Percentiles rank a stretch among this genome's conserved stretches.
These are phyloP conservation scores for Plotosus lineatus DNA, from an alignment of 2,113 vertebrate genomes.

Conservation along the genomic window DNA sequence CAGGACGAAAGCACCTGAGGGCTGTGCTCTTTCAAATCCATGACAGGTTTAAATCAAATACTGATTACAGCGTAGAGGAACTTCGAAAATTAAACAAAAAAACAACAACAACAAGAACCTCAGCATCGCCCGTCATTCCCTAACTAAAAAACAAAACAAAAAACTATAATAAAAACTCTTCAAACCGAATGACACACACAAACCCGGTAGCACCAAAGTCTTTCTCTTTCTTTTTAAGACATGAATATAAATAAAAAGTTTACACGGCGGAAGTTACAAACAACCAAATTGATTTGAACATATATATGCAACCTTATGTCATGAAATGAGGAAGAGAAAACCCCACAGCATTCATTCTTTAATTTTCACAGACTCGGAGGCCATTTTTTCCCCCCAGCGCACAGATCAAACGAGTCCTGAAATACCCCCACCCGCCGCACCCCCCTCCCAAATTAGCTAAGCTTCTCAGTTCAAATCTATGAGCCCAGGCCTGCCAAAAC, in stretches of 20 bases:
- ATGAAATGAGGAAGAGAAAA: conserved; percentile 37
- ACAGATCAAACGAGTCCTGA: conserved; percentile 74
- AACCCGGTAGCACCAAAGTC: conserved; percentile 58
- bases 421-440: conserved; percentile 61
- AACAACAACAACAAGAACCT: no score
- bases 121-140: conserved; percentile 60
- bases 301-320: conserved; percentile 49
- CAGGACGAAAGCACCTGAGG: conserved; percentile 65
- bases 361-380: conserved; percentile 65
- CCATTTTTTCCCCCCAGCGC: conserved; percentile 51
- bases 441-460: conserved; percentile 77
- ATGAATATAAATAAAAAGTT: conserved; percentile 61
- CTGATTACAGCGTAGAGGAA: conserved; percentile 60
- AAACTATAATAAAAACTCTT: conserved; percentile 56
- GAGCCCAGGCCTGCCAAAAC: conserved; percentile 57
- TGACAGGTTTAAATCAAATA: conserved; percentile 66
- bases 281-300: conserved; percentile 51
- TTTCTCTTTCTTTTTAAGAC: conserved; percentile 65
- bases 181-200: conserved; percentile 47
- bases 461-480: conserved; percentile 73
- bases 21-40: conserved; percentile 66
- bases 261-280: conserved; percentile 67
- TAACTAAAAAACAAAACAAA: conserved; percentile 57
- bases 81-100: conserved; percentile 10
- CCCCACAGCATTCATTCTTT: conserved; percentile 62